Percentiles rank a stretch among this genome's conserved stretches.
These are phyloP conservation scores for Drosophila lutescens DNA, from an alignment of 2,888 invertebrate genomes.

Conservation along the genomic window DNA sequence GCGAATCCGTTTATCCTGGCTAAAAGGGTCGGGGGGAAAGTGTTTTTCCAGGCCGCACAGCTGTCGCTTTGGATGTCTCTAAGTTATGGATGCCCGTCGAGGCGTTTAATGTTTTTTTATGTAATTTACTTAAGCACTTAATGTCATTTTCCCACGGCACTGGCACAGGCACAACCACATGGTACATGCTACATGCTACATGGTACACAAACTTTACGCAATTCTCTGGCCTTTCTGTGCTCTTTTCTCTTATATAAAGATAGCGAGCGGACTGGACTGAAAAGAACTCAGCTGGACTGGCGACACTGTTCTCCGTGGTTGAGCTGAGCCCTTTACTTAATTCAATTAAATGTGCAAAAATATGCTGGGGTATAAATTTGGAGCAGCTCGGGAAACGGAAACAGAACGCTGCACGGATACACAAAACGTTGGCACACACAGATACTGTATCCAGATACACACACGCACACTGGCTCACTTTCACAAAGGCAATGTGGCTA, in stretches of 20 bases:
- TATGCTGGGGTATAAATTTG: constrained; percentile 55
- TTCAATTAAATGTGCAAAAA: constrained; percentile 65
- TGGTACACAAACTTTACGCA: constrained; percentile 61
- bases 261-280: constrained; percentile 13
- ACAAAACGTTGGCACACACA: constrained; percentile 63
- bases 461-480: constrained; percentile 33
- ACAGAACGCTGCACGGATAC: constrained; percentile 61
- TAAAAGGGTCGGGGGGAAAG: not conserved
- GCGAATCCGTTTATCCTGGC: constrained; percentile 30
- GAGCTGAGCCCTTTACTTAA: constrained; percentile 54
- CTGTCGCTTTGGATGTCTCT: constrained; percentile 26
- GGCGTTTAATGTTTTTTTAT: constrained; percentile 66
- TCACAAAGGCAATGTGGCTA: constrained; percentile 4
- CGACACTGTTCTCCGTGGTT: constrained; percentile 38
- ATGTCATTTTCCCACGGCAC: constrained; percentile 57
- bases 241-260: constrained; percentile 57
- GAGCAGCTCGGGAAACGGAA: constrained; percentile 51
- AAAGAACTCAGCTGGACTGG: constrained; percentile 14
- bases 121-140: constrained; percentile 70
- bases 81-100: constrained; percentile 41
- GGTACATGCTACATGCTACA: not conserved
- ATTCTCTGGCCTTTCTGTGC: constrained; percentile 42
- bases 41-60: constrained; percentile 30
- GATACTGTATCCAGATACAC: constrained; percentile 20
- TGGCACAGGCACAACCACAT: not conserved